Percentiles rank a stretch among this genome's conserved stretches.
Evolutionary conservation across 2,888 invertebrate genomes (phyloP).

Genomic region (Spialia ferax): DNA sequence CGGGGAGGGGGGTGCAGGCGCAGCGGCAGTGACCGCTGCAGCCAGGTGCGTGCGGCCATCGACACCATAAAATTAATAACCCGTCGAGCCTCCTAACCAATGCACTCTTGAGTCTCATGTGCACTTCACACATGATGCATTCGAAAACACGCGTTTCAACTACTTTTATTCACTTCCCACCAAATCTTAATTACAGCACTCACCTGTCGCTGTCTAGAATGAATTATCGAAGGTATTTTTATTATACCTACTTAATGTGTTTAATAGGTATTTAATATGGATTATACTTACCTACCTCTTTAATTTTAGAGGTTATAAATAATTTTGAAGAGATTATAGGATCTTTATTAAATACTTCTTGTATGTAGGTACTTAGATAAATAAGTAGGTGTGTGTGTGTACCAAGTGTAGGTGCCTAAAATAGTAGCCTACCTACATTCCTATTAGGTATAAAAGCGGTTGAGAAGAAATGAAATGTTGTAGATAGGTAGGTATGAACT

Average conservation of each 20-base stretch:
- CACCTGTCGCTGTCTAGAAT: background rate
- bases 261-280: no score
- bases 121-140: constrained; percentile 62
- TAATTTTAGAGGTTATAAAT: no score
- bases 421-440: no score
- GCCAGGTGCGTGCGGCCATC: constrained; percentile 85
- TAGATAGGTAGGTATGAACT: background rate
- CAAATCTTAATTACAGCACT: constrained; percentile 19
- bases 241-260: background rate
- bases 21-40: constrained; percentile 80
- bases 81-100: constrained; percentile 80
- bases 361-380: no score
- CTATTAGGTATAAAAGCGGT: no score
- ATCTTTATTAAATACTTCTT: no score
- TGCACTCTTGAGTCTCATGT: constrained; percentile 74
- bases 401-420: no score
- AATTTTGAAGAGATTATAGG: no score
- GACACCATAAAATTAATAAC: constrained; percentile 87
- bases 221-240: constrained; percentile 2
- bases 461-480: no score
- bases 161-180: constrained; percentile 43
- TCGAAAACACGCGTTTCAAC: constrained; percentile 42
- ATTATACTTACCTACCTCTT: no score
- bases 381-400: no score
- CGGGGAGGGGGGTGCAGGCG: constrained; percentile 52